Evolutionary conservation across 1,140 invertebrate genomes (phyloP).

Genomic region (Agraylea sexmaculata): DNA sequence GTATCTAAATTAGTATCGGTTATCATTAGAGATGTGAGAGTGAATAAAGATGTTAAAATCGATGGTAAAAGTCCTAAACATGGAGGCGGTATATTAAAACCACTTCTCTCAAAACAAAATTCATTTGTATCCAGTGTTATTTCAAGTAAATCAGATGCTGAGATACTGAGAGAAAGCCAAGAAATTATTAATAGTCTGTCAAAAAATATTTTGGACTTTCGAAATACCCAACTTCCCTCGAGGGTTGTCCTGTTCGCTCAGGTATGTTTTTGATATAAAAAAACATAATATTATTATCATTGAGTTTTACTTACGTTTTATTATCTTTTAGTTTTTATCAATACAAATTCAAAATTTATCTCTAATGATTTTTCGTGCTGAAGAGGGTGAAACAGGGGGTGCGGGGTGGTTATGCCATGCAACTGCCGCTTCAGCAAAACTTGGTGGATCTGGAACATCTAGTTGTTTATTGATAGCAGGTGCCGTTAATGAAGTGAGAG

Average conservation of each 20-base stretch:
- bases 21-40: constrained; percentile 68
- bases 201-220: constrained; percentile 48
- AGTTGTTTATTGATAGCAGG: constrained; percentile 61
- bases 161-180: constrained; percentile 1
- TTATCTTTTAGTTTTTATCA: constrained; percentile 59
- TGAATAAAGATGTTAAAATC: constrained; percentile 60
- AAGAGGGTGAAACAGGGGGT: constrained; percentile 32
- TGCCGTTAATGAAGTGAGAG: constrained; percentile 44
- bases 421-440: constrained; percentile 59
- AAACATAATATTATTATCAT: constrained; percentile 10
- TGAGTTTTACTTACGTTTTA: constrained; percentile 13
- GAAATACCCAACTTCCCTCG: constrained; percentile 60
- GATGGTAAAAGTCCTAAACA: constrained; percentile 34
- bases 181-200: constrained; percentile 21
- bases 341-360: constrained; percentile 74
- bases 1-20: constrained; percentile 78
- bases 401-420: constrained; percentile 66
- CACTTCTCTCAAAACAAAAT: constrained; percentile 35
- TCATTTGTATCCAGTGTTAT: constrained; percentile 21
- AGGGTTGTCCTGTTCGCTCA: constrained; percentile 72
- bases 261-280: constrained; percentile 33
- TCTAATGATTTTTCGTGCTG: constrained; percentile 52
- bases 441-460: constrained; percentile 41
- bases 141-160: constrained; percentile 4
- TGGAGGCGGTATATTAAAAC: constrained; percentile 30